Evolutionary conservation across 2,797 vertebrate genomes (phyloP).

Genomic region (Eulemur mongoz): DNA sequence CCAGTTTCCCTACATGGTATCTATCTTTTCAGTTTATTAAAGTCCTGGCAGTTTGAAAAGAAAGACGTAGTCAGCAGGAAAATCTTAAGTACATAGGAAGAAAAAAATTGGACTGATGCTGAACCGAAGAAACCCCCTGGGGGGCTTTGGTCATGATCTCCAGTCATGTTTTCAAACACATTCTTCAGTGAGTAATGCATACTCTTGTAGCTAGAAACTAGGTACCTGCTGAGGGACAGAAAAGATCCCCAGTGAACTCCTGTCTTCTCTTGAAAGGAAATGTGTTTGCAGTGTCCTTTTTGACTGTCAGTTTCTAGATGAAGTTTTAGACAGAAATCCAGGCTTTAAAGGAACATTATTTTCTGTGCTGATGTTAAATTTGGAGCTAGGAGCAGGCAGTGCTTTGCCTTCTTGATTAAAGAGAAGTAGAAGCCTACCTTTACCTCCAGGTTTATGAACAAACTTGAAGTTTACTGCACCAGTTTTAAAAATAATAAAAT

Average conservation of each 20-base stretch:
- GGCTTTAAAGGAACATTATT: not conserved
- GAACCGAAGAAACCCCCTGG: not conserved
- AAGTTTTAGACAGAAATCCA: conserved; percentile 38
- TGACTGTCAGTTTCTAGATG: conserved; percentile 26
- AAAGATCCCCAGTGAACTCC: conserved; percentile 58
- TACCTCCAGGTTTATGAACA: not conserved
- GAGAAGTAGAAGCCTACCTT: not conserved
- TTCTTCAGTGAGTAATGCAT: conserved; percentile 51
- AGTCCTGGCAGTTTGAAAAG: conserved; percentile 21
- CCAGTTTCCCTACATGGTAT: not conserved
- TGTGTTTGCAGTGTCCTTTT: conserved; percentile 41
- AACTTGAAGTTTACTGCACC: not conserved
- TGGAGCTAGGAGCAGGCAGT: not conserved
- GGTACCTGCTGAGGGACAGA: conserved; percentile 63
- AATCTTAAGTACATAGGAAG: not conserved
- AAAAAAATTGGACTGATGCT: not conserved
- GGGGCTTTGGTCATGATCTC: conserved; percentile 53
- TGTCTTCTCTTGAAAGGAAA: conserved; percentile 66
- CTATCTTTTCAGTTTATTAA: conserved; percentile 40
- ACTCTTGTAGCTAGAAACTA: conserved; percentile 50
- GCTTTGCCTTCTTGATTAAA: not conserved
- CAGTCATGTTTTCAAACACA: conserved; percentile 55
- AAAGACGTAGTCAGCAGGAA: conserved; percentile 47
- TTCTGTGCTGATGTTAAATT: conserved; percentile 38
- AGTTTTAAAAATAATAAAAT: not conserved